These are phyloP conservation scores for Albula goreensis DNA, from an alignment of 2,113 vertebrate genomes.

Conservation along the genomic window DNA sequence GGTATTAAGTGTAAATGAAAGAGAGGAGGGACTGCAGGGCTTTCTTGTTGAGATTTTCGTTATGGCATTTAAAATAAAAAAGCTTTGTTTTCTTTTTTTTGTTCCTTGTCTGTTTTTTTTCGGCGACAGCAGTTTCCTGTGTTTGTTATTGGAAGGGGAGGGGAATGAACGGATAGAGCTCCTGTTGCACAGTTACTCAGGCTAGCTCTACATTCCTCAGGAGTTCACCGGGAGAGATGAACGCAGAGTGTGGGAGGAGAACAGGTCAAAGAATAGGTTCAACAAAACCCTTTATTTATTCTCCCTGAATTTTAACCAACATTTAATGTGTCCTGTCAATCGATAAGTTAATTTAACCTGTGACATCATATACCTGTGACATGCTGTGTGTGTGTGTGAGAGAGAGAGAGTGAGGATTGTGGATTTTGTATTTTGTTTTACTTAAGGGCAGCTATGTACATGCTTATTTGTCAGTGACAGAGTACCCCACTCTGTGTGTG, in stretches of 20 bases:
- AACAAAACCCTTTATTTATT: not conserved
- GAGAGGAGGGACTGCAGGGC: not conserved
- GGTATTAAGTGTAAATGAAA: not conserved
- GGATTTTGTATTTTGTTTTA: not conserved
- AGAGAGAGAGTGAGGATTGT: not conserved
- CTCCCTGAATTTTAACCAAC: not conserved
- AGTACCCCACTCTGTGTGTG: not conserved
- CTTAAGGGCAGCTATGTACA: not conserved
- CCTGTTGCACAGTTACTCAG: not conserved
- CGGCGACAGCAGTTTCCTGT: constrained; percentile 63
- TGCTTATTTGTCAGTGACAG: not conserved
- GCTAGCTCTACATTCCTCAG: constrained; percentile 19
- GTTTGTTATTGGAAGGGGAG: constrained; percentile 66
- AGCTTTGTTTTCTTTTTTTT: constrained; percentile 32
- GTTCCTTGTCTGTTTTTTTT: constrained; percentile 41
- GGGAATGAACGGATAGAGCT: not conserved
- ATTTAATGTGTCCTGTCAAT: not conserved
- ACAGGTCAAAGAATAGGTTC: not conserved
- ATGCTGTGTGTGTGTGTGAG: not conserved
- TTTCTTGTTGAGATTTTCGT: not conserved
- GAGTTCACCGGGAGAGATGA: not conserved
- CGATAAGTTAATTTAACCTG: not conserved
- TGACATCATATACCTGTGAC: not conserved
- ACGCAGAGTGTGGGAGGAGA: not conserved
- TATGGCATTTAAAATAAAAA: not conserved